Conservation (phyloP, 1,140 invertebrate species). For the Nephotettix cincticeps region DNA sequence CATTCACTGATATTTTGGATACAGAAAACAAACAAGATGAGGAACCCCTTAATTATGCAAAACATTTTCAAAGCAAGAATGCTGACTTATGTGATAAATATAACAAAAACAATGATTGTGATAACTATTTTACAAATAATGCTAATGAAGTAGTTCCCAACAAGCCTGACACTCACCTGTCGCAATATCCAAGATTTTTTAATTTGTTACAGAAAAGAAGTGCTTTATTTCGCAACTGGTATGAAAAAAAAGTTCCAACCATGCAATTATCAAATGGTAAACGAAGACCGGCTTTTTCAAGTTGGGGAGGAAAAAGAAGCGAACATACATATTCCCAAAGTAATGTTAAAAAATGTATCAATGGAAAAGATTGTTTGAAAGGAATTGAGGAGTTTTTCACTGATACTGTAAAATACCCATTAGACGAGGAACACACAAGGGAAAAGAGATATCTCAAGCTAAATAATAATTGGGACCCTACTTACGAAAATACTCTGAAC, state of each 20-base stretch:
- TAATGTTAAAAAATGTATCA: background rate
- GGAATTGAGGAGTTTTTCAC: background rate
- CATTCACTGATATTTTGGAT: no score
- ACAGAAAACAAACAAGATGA: no score
- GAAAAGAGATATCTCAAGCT: background rate
- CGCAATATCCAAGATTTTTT: no score
- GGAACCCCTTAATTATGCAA: no score
- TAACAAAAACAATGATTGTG: no score
- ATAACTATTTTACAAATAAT: no score
- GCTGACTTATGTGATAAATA: no score
- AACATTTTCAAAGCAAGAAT: no score
- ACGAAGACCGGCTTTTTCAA: slow-evolving; percentile 27
- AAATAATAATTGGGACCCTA: background rate
- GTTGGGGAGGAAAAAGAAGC: slow-evolving; percentile 38
- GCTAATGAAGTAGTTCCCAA: no score
- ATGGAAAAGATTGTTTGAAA: background rate
- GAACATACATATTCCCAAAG: background rate
- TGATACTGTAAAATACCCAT: background rate
- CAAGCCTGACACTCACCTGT: no score
- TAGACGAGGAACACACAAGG: background rate
- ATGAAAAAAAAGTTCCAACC: background rate
- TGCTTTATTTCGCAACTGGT: background rate
- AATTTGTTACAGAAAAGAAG: background rate
- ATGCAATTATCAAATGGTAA: slow-evolving; percentile 12
- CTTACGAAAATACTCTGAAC: background rate